Evolutionary conservation across 1,140 invertebrate genomes (phyloP).

Genomic region (Monochamus saltuarius): DNA sequence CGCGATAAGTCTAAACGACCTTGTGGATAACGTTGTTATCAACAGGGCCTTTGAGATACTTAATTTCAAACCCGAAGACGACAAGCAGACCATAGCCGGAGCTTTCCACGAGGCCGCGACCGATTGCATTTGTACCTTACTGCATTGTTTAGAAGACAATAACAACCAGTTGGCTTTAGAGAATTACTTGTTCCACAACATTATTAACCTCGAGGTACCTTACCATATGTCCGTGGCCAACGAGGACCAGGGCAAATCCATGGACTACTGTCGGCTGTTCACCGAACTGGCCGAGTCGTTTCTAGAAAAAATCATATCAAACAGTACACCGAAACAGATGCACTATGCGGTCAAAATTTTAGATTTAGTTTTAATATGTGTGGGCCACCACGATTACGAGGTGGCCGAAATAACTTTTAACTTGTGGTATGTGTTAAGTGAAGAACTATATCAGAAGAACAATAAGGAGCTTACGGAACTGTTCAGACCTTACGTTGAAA

Average conservation of each 20-base stretch:
- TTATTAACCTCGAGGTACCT: constrained; percentile 78
- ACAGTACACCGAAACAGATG: constrained; percentile 55
- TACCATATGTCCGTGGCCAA: constrained; percentile 90
- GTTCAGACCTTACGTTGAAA: constrained; percentile 89
- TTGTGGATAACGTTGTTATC: constrained; percentile 68
- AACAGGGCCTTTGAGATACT: constrained; percentile 70
- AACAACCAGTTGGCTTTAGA: constrained; percentile 68
- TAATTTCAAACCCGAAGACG: constrained; percentile 53
- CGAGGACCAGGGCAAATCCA: constrained; percentile 88
- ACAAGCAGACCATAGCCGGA: constrained; percentile 56
- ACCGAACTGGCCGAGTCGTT: constrained; percentile 92
- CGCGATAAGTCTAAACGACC: constrained; percentile 65
- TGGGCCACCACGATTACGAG: constrained; percentile 97
- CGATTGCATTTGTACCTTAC: constrained; percentile 86
- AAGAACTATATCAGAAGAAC: constrained; percentile 89
- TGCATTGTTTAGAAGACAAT: constrained; percentile 77
- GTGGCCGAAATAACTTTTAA: constrained; percentile 95
- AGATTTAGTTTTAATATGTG: constrained; percentile 87
- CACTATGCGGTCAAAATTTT: constrained; percentile 85
- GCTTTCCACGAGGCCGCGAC: constrained; percentile 86
- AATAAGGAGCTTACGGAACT: constrained; percentile 72
- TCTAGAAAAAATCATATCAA: constrained; percentile 76
- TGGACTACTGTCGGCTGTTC: constrained; percentile 92
- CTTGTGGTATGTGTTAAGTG: constrained; percentile 94
- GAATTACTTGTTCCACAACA: constrained; percentile 76